phyloP scores from a whole-genome alignment of 2,888 invertebrate genomes.

The Antheraea yamamai region DNA sequence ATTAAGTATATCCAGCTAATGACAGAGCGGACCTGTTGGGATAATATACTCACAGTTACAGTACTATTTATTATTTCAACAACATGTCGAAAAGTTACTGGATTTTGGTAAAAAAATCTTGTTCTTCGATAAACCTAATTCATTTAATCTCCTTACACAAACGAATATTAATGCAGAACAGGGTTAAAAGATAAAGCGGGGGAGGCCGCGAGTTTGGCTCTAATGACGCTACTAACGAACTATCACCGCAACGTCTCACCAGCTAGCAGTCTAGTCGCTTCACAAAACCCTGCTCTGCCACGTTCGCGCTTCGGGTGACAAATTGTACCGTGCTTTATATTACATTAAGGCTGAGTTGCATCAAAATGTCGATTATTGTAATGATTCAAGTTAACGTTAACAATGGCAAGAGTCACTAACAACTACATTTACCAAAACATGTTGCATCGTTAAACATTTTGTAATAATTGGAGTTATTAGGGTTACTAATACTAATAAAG shows the following conservation, averaged over 20 bases:
- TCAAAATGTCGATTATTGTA: too few species aligned
- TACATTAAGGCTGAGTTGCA: slow-evolving; percentile 45
- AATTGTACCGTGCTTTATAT: slow-evolving; percentile 45
- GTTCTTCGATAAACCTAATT: not conserved
- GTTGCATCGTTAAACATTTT: too few species aligned
- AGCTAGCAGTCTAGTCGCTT: slow-evolving; percentile 42
- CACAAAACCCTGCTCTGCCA: slow-evolving; percentile 31
- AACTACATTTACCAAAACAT: too few species aligned
- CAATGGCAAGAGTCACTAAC: too few species aligned
- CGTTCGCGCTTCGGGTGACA: slow-evolving; percentile 42
- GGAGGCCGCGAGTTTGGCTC: slow-evolving; percentile 55
- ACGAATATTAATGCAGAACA: slow-evolving; percentile 66
- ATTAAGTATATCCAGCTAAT: too few species aligned
- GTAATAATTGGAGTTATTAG: too few species aligned
- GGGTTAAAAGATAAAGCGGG: slow-evolving; percentile 54
- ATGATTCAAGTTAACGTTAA: too few species aligned
- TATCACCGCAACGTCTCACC: slow-evolving; percentile 66
- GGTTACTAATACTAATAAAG: too few species aligned
- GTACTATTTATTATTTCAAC: not conserved
- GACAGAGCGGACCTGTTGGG: not conserved
- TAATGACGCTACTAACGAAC: slow-evolving; percentile 74
- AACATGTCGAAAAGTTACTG: too few species aligned
- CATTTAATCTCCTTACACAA: slow-evolving; percentile 40
- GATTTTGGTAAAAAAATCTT: too few species aligned
- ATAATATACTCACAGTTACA: not conserved